phyloP scores from a whole-genome alignment of 2,797 vertebrate species.

The Dendrocincla tyrannina region DNA sequence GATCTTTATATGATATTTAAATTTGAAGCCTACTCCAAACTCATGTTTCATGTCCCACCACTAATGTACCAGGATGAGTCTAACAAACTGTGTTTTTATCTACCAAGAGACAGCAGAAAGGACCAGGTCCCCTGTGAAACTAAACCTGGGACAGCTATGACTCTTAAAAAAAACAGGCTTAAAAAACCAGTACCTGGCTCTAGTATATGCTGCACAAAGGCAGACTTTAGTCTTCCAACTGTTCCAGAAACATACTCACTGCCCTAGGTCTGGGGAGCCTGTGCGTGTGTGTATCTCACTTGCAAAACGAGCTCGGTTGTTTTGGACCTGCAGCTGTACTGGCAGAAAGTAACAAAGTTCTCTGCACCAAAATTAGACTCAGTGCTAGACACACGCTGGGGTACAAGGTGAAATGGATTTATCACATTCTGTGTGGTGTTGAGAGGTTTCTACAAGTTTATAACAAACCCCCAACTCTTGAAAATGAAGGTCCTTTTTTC shows the following conservation, averaged over 20 bases:
- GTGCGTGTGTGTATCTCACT: neutral
- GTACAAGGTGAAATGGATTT: neutral
- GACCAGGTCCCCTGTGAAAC: neutral
- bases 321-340: neutral
- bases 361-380: constrained; percentile 8
- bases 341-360: neutral
- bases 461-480: neutral
- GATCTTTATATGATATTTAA: constrained; percentile 46
- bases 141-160: neutral
- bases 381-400: neutral
- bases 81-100: neutral
- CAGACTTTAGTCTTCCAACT: neutral
- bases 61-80: neutral
- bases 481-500: neutral
- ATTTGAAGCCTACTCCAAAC: constrained; percentile 19
- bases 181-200: neutral
- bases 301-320: neutral
- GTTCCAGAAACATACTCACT: neutral
- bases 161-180: neutral
- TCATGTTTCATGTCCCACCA: constrained; percentile 38
- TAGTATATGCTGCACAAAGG: neutral
- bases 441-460: neutral
- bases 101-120: neutral
- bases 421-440: neutral
- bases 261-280: neutral